Evolutionary conservation across 2,113 vertebrate genomes (phyloP).

Genomic region (Aldabrachelys gigantea): DNA sequence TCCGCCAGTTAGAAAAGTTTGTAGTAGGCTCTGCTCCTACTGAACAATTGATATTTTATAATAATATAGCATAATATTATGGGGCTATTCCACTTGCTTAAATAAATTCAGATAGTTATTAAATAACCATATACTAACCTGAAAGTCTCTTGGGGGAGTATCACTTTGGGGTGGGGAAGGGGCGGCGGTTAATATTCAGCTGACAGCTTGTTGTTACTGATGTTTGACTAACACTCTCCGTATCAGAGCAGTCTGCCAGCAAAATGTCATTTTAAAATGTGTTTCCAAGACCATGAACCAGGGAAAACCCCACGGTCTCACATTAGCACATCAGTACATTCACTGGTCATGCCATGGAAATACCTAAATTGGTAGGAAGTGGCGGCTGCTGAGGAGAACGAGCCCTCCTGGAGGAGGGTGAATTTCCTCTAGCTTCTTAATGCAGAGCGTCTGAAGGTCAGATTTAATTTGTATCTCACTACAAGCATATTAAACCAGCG

Average conservation of each 20-base stretch:
- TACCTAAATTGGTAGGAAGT: not conserved
- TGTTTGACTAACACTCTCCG: not conserved
- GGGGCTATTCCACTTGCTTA: not conserved
- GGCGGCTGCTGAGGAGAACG: not conserved
- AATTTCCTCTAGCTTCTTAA: not conserved
- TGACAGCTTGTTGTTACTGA: not conserved
- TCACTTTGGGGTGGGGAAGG: no score
- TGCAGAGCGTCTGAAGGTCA: not conserved
- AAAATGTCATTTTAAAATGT: not conserved
- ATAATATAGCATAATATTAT: not conserved
- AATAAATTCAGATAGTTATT: not conserved
- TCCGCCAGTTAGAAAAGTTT: not conserved
- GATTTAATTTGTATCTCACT: not conserved
- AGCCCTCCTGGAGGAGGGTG: not conserved
- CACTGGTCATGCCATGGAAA: not conserved
- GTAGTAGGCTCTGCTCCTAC: not conserved
- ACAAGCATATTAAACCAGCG: not conserved
- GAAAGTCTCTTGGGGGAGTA: no score
- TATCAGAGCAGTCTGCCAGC: not conserved
- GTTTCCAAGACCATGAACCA: not conserved
- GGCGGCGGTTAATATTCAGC: not conserved
- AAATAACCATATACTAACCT: not conserved
- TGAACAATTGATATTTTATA: not conserved
- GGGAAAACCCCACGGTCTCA: not conserved
- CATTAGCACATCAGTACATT: not conserved